A percentile compares a stretch with the other conserved stretches of the same genome.
phyloP scores from a whole-genome alignment of 2,888 invertebrate species.

The Cheilosia soror region DNA sequence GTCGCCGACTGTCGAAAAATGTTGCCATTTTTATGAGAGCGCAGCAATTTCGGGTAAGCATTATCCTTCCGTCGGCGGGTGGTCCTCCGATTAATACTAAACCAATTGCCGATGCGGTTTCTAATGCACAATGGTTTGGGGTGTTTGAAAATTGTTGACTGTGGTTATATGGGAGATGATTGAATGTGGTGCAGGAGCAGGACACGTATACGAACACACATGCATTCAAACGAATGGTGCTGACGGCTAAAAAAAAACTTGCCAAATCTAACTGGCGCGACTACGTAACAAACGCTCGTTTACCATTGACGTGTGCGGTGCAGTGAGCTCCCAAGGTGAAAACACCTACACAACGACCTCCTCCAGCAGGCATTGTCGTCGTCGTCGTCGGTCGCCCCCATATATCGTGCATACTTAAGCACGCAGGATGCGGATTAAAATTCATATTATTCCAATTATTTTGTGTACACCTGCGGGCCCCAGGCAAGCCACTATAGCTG shows the following conservation, averaged over 20 bases:
- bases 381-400: conserved; percentile 23
- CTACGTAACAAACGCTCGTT: conserved; percentile 39
- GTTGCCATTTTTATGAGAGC: conserved; percentile 50
- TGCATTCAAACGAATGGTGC: background rate
- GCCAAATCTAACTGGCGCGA: conserved; percentile 45
- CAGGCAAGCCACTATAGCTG: no score
- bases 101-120: conserved; percentile 53
- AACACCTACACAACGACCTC: conserved; percentile 18
- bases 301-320: conserved; percentile 35
- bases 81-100: conserved; percentile 24
- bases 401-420: conserved; percentile 43
- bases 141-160: conserved; percentile 24
- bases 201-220: background rate
- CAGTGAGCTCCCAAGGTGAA: conserved; percentile 52
- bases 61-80: background rate
- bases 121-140: conserved; percentile 26
- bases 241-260: conserved; percentile 8
- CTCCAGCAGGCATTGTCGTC: background rate
- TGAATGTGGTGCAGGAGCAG: conserved; percentile 31
- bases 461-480: background rate
- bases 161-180: conserved; percentile 35
- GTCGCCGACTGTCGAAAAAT: conserved; percentile 33
- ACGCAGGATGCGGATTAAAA: conserved; percentile 71
- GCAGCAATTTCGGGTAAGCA: conserved; percentile 28
- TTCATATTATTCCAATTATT: conserved; percentile 71